These are phyloP conservation scores for Agrochola lota DNA, from an alignment of 2,888 invertebrate species.

Conservation along the genomic window DNA sequence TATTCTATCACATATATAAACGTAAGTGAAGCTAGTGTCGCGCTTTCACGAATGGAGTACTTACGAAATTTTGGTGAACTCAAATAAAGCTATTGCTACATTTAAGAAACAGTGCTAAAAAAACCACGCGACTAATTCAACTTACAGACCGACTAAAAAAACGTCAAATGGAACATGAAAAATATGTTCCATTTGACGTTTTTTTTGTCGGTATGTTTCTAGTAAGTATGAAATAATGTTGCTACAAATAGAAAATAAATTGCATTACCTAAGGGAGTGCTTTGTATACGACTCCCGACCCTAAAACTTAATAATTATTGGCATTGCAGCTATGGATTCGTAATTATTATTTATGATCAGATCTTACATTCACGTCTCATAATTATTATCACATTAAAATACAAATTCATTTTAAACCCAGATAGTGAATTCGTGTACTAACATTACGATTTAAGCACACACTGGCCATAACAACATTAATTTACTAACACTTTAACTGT, in stretches of 20 bases:
- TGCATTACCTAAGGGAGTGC: constrained; percentile 60
- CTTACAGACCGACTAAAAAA: constrained; percentile 8
- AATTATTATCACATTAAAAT: constrained; percentile 55
- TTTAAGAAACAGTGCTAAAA: constrained; percentile 31
- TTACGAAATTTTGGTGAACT: constrained; percentile 21
- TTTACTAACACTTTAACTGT: constrained; percentile 48
- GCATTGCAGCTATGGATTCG: constrained; percentile 63
- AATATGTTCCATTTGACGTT: too few relatives aligned
- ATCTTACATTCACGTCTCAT: constrained; percentile 55
- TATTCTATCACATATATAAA: constrained; percentile 7
- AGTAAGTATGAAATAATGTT: constrained; percentile 38
- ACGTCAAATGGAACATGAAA: background rate
- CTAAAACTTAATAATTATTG: constrained; percentile 63
- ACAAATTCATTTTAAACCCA: constrained; percentile 49
- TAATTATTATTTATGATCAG: constrained; percentile 57
- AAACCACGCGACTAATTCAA: constrained; percentile 18
- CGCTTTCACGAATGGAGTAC: constrained; percentile 1
- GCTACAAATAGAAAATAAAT: constrained; percentile 46
- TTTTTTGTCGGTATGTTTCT: constrained; percentile 23
- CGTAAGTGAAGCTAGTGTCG: constrained; percentile 9
- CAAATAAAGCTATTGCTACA: constrained; percentile 34
- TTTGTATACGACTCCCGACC: constrained; percentile 64
- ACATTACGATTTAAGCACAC: constrained; percentile 53
- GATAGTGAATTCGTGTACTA: constrained; percentile 35
- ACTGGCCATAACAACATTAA: constrained; percentile 55